These are phyloP conservation scores for Asteroscopus sphinx DNA, from an alignment of 2,888 invertebrate species.

Conservation along the genomic window DNA sequence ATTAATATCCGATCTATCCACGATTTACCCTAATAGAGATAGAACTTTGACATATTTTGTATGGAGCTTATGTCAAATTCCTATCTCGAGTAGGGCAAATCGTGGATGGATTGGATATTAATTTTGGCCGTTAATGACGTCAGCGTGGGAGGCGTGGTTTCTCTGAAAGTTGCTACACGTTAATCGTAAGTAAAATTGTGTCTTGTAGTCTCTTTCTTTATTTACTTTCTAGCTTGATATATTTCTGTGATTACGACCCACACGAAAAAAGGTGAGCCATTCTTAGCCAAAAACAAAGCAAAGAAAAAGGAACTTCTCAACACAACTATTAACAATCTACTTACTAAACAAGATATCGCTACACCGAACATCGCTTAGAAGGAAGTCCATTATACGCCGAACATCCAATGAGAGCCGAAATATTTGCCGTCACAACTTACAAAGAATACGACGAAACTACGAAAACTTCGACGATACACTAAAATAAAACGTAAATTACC, in stretches of 20 bases:
- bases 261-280: constrained; percentile 28
- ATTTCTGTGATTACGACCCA: neutral
- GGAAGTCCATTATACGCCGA: constrained; percentile 12
- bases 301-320: constrained; percentile 22
- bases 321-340: constrained; percentile 31
- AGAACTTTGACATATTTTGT: too few species aligned
- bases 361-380: constrained; percentile 26
- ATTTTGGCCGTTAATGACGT: too few species aligned
- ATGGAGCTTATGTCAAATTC: too few species aligned
- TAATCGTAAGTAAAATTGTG: too few species aligned
- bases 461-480: constrained; percentile 47
- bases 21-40: too few species aligned
- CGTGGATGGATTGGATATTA: too few species aligned
- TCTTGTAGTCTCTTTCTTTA: too few species aligned
- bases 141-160: too few species aligned
- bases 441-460: constrained; percentile 35
- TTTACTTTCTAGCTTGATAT: too few species aligned
- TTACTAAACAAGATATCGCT: constrained; percentile 23
- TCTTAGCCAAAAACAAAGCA: constrained; percentile 14
- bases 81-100: too few species aligned
- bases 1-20: too few species aligned
- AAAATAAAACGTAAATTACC: constrained; percentile 45
- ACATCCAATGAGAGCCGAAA: constrained; percentile 43
- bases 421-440: constrained; percentile 31
- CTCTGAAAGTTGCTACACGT: too few species aligned